phyloP scores from a whole-genome alignment of 2,888 invertebrate genomes.

The Eupithecia inturbata region DNA sequence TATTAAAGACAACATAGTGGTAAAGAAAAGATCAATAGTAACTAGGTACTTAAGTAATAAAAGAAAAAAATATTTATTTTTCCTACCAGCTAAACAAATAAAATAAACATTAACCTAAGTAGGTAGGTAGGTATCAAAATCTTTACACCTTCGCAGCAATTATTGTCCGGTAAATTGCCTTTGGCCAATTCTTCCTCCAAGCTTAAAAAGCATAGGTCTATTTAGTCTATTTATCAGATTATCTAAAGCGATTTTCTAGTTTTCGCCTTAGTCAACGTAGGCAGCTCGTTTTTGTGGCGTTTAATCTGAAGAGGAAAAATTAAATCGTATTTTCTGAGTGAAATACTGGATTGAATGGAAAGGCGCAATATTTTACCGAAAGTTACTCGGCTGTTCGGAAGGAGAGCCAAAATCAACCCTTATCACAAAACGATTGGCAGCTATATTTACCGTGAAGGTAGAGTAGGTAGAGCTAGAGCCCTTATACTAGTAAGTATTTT shows the following conservation, averaged over 20 bases:
- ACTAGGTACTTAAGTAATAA: too few relatives aligned
- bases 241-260: conserved; percentile 41
- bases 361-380: conserved; percentile 29
- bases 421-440: conserved; percentile 19
- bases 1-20: too few relatives aligned
- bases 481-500: background rate
- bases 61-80: too few relatives aligned
- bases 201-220: background rate
- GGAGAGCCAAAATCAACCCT: conserved; percentile 26
- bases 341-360: conserved; percentile 27
- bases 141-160: too few relatives aligned
- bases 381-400: conserved; percentile 20
- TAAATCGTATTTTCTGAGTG: conserved; percentile 27
- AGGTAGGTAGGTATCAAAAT: too few relatives aligned
- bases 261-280: conserved; percentile 24
- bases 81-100: too few relatives aligned
- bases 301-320: conserved; percentile 40
- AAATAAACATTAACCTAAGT: too few relatives aligned
- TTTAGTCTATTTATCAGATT: conserved; percentile 48
- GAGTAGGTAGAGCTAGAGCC: background rate
- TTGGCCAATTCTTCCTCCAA: too few relatives aligned
- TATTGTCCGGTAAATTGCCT: too few relatives aligned
- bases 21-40: too few relatives aligned
- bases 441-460: conserved; percentile 13
- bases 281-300: conserved; percentile 35